Base-by-base conservation (phyloP, 1,140 invertebrate genomes). In the Drosophila subpulchrella region DNA sequence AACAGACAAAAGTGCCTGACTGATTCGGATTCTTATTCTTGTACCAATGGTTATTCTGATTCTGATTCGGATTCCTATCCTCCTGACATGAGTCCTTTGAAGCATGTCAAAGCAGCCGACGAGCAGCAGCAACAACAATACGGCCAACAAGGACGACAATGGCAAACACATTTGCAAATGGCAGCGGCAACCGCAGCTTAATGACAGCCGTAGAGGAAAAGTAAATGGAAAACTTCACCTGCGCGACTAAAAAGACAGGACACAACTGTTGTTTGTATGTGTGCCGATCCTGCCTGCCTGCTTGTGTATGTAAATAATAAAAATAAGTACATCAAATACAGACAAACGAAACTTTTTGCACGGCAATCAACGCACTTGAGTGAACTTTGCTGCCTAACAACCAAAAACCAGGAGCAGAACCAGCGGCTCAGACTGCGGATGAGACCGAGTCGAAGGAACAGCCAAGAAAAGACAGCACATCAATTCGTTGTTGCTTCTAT, bases 281-380 rank as follows among this genome's bases (percentile, higher is more conserved):
- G 30, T 50, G 30, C 24, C 27, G 27, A 27, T 27, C 8, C 12
- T 44, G 47, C 32, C 30, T 46, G 38, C 36, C 34, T 67, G 50
- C 66, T 47, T 61, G 47, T 54, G n/a, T 71, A 68, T 81, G 74
- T 81, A 85, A 85, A 85, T 77, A 85, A 85, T 81, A 81, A 81
- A 78, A 72, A 75, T 72, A 84, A 81, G 85, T 78, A 90, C 81
- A 88, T 78, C 65, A 78, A 84, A 80, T 76, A 83, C 75, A 88
- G 50, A 61, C 77, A 60, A 58, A 75, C 66, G 47, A 74, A 85
- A 88, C 82, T 86, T 78, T 81, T 89, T 89, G 77, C 81, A 84
- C 74, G 81, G 81, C 84, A 89, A 89, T 89, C 84, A 89, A 84
- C 84, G 84, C 85, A 89, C 85, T 89, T 89, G 85, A 84, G 66